Percentiles rank a stretch among this genome's conserved stretches.
Evolutionary conservation across 2,113 vertebrate species (phyloP).

Genomic region (Hucho hucho): DNA sequence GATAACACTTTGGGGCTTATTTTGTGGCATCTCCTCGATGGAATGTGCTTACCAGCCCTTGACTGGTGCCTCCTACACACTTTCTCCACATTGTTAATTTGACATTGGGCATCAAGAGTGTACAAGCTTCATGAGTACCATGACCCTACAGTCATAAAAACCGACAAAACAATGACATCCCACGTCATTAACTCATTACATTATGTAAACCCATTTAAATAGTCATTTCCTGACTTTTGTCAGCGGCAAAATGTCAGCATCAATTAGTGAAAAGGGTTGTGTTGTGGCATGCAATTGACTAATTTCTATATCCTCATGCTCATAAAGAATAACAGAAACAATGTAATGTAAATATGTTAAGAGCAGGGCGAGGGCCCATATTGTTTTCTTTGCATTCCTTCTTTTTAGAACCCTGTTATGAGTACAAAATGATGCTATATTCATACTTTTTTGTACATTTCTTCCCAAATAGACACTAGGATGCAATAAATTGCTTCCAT

Average conservation of each 20-base stretch:
- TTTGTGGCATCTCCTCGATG: background rate
- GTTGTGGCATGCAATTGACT: background rate
- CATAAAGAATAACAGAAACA: conserved; percentile 9
- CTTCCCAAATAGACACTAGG: conserved; percentile 48
- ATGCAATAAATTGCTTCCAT: conserved; percentile 61
- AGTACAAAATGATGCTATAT: conserved; percentile 13
- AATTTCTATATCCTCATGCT: background rate
- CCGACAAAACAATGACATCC: background rate
- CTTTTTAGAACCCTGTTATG: conserved; percentile 43
- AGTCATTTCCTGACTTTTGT: background rate
- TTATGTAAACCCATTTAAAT: background rate
- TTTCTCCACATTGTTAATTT: background rate
- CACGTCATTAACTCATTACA: too few species aligned
- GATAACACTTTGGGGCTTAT: conserved; percentile 2
- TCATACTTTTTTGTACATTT: conserved; percentile 33
- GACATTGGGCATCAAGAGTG: background rate
- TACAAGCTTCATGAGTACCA: background rate
- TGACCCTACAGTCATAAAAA: background rate
- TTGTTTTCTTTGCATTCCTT: conserved; percentile 31
- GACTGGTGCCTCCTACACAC: background rate
- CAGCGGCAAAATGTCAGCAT: background rate
- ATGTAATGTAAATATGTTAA: conserved; percentile 15
- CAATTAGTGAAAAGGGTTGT: background rate
- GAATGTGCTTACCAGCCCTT: conserved; percentile 9
- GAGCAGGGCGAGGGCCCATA: conserved; percentile 31